Conservation (phyloP, 2,888 invertebrate species). For the Aporophyla lueneburgensis region DNA sequence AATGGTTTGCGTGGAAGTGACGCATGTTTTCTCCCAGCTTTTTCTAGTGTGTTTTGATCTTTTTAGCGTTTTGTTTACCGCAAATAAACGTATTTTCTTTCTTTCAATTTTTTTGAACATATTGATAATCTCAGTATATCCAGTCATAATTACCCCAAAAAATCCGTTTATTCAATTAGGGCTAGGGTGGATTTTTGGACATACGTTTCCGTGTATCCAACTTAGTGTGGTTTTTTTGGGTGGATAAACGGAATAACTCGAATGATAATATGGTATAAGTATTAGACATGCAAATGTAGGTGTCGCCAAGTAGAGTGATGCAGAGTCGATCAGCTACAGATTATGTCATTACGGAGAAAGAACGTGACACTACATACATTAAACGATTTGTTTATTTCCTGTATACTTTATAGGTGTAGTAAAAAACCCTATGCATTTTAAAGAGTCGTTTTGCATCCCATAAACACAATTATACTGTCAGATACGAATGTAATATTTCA, state of each 20-base stretch:
- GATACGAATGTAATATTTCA: conserved; percentile 20
- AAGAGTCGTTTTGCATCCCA: conserved; percentile 6
- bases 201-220: too few relatives aligned
- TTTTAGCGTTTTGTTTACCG: too few relatives aligned
- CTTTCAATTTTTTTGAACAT: too few relatives aligned
- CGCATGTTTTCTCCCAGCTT: too few relatives aligned
- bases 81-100: too few relatives aligned
- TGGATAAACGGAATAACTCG: too few relatives aligned
- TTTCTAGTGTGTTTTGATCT: too few relatives aligned
- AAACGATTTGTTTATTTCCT: conserved; percentile 16
- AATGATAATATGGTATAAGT: background rate
- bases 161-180: too few relatives aligned
- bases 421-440: conserved; percentile 19
- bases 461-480: conserved; percentile 2
- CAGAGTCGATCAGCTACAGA: background rate
- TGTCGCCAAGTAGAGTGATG: background rate
- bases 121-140: conserved; percentile 6
- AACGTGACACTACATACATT: conserved; percentile 39
- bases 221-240: too few relatives aligned
- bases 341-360: conserved; percentile 2
- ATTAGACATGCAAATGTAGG: conserved; percentile 31
- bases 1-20: too few relatives aligned
- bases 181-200: too few relatives aligned
- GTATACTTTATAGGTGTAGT: conserved; percentile 1
- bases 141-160: too few relatives aligned